Evolutionary conservation across 2,888 invertebrate genomes (phyloP), one percentile per base, ranked within the genome.

Genomic region (Hesperia comma): DNA sequence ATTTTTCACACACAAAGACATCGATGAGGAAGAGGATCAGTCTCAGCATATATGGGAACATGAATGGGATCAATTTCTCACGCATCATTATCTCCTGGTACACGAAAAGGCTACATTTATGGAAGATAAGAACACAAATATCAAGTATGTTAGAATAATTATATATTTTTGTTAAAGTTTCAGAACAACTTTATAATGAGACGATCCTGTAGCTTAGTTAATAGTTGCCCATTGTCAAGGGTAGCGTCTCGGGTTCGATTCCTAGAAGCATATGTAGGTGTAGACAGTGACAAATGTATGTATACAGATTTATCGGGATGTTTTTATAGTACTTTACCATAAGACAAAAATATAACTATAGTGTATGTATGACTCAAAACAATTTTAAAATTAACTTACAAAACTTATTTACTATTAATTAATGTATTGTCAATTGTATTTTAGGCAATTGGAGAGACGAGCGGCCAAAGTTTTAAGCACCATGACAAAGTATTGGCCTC

Each of bases 61-160:
- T 77, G 97, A 98, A 81, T 98, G 98, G 98, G 97, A 98, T 78
- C 95, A 96, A 76, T 97, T 98, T 79, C 90, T 97, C 2, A 94
- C 94, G 0, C 95, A 95, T 78, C 95, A 94, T 84, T 94, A 95
- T 86, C 84, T 94, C 64, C 78, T 96, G 83, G 95, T 97, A 82
- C 94, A 95, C 75, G 94, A 95, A 73, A 93, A 94, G 64, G 93
- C 88, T 0, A 93, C 92, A 75, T 94, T 95, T 75, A 75, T 78
- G 17, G 87, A 90, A 26, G 92, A 93, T 68, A 87, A 85, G 77
- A 86, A 77, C 71, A 60, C 72, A 19, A 89, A 81, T 70, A 74
- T 92, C 68, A 83, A 86, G 93, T 93, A 82, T 60, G 68, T 40
- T 61, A 5, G 14, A 46, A 32, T 37, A 37, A 37, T 12, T 37